Evolutionary conservation across 2,113 vertebrate species (phyloP).

Genomic region (Lepisosteus osseus): DNA sequence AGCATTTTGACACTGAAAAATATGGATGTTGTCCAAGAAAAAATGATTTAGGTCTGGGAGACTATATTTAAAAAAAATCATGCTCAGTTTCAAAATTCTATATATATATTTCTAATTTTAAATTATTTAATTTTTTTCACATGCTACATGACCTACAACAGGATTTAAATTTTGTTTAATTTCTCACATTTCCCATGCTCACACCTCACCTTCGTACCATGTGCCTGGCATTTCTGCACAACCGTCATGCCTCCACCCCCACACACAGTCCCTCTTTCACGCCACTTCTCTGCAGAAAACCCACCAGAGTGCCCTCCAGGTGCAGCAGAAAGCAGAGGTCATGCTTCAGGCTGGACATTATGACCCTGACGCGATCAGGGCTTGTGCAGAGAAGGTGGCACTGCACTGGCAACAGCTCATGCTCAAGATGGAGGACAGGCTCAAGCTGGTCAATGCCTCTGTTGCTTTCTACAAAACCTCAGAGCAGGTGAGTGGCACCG

Average conservation of each 20-base stretch:
- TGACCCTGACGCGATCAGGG: slow-evolving; percentile 85
- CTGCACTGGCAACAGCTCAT: slow-evolving; percentile 97
- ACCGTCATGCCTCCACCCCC: slow-evolving; percentile 62
- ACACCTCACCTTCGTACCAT: slow-evolving; percentile 63
- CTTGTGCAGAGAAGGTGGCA: slow-evolving; percentile 93
- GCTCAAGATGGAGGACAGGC: slow-evolving; percentile 97
- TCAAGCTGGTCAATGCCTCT: slow-evolving; percentile 94
- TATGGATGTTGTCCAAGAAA: slow-evolving; percentile 8
- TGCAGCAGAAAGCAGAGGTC: slow-evolving; percentile 93
- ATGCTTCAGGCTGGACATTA: slow-evolving; percentile 92
- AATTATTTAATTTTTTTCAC: background rate
- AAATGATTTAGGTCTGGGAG: too few relatives aligned
- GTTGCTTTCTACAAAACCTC: slow-evolving; percentile 99
- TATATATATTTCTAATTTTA: too few relatives aligned
- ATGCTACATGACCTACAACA: background rate
- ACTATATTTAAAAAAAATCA: too few relatives aligned
- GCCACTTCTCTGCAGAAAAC: slow-evolving; percentile 98
- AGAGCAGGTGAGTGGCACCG: slow-evolving; percentile 80
- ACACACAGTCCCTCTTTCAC: slow-evolving; percentile 91
- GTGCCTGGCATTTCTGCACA: slow-evolving; percentile 62
- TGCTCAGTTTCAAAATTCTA: too few relatives aligned
- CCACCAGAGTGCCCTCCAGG: slow-evolving; percentile 95
- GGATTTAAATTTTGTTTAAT: slow-evolving; percentile 58
- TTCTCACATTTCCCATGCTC: slow-evolving; percentile 68
- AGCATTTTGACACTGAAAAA: slow-evolving; percentile 12